Percentiles rank a stretch among this genome's conserved stretches.
Conservation (phyloP, 2,797 vertebrate genomes). For the Acomys russatus region DNA sequence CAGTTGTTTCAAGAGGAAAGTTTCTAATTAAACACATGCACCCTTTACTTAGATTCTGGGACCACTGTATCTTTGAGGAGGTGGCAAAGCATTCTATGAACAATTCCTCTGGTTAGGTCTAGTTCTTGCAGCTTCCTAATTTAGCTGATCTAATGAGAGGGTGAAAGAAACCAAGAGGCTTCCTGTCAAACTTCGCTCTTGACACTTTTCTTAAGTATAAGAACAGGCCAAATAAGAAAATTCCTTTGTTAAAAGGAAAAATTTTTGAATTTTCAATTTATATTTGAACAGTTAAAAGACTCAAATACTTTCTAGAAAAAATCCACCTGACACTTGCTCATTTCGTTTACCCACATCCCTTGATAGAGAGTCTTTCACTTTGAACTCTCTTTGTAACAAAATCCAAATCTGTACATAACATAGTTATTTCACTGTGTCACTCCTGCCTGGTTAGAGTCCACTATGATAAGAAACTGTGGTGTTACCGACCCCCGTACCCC, state of each 20-base stretch:
- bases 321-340: neutral
- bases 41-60: neutral
- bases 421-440: neutral
- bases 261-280: slow-evolving; percentile 47
- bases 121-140: neutral
- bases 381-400: neutral
- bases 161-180: too few species aligned
- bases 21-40: neutral
- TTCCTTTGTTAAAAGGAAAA: neutral
- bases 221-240: neutral
- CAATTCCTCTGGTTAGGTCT: neutral
- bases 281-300: neutral
- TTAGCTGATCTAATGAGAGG: neutral
- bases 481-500: fast-evolving
- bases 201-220: neutral
- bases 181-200: neutral
- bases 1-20: neutral
- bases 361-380: neutral
- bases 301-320: slow-evolving; percentile 6
- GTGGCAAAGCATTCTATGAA: neutral
- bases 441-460: neutral
- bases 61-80: neutral
- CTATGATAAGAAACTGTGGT: neutral
- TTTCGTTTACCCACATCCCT: neutral
- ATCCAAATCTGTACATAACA: neutral